A percentile compares a stretch with the other conserved stretches of the same genome.
phyloP scores from a whole-genome alignment of 2,888 invertebrate species.

The Agrenia bidenticulata region DNA sequence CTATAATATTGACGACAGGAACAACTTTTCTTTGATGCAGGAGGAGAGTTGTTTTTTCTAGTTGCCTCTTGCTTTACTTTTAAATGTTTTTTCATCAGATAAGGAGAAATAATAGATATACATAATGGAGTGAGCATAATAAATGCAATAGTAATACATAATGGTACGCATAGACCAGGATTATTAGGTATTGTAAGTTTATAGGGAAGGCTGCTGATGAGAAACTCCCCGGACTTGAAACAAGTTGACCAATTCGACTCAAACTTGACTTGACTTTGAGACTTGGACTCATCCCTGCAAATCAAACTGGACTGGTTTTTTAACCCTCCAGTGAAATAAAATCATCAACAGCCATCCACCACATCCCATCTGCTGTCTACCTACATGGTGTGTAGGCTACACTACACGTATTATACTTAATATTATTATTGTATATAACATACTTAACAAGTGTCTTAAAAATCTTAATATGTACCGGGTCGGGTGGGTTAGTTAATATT shows the following conservation, averaged over 20 bases:
- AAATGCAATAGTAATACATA: neutral
- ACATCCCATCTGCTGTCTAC: conserved; percentile 27
- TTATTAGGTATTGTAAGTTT: neutral
- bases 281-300: conserved; percentile 19
- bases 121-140: neutral
- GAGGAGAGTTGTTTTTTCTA: too few species aligned
- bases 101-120: neutral
- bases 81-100: conserved; percentile 9
- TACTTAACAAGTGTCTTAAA: too few species aligned
- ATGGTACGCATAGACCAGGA: neutral
- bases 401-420: too few species aligned
- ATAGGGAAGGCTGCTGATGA: neutral
- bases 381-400: neutral
- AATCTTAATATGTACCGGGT: too few species aligned
- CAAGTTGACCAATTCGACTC: conserved; percentile 18
- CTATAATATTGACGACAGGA: too few species aligned
- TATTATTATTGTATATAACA: too few species aligned
- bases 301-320: conserved; percentile 45
- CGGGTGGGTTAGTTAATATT: too few species aligned
- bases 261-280: conserved; percentile 13
- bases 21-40: too few species aligned
- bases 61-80: neutral
- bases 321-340: conserved; percentile 41
- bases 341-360: conserved; percentile 21
- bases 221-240: conserved; percentile 3